Conservation (phyloP, 1,140 invertebrate species). For the Orchesella cincta region DNA sequence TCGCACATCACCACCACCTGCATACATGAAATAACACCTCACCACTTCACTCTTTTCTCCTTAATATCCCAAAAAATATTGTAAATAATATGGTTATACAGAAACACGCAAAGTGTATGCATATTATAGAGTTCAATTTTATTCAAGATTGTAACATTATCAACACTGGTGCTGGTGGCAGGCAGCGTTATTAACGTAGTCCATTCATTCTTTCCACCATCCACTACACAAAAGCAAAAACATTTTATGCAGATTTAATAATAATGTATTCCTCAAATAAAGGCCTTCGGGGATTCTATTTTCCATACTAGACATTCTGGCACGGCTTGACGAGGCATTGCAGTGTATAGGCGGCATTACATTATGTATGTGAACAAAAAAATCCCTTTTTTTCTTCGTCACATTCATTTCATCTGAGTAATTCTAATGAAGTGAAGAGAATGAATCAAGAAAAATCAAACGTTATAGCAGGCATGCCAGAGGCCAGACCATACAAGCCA, state of each 20-base stretch:
- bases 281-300: not conserved
- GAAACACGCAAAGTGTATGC: no score
- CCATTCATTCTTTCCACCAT: not conserved
- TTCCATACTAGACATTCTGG: slow-evolving; percentile 20
- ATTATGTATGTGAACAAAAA: no score
- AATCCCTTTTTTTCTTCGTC: no score
- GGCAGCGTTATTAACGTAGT: not conserved
- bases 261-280: not conserved
- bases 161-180: not conserved
- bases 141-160: not conserved
- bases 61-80: not conserved
- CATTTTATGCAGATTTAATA: not conserved
- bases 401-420: no score
- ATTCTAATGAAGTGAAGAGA: no score
- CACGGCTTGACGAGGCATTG: not conserved
- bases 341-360: no score
- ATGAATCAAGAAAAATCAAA: no score
- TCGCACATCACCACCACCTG: not conserved
- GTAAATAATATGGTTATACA: not conserved
- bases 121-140: not conserved
- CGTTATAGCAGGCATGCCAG: no score
- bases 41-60: not conserved
- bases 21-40: not conserved
- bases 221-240: not conserved
- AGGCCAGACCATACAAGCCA: no score